Base-by-base conservation (phyloP, 2,113 vertebrate genomes). In the Gulo gulo region DNA sequence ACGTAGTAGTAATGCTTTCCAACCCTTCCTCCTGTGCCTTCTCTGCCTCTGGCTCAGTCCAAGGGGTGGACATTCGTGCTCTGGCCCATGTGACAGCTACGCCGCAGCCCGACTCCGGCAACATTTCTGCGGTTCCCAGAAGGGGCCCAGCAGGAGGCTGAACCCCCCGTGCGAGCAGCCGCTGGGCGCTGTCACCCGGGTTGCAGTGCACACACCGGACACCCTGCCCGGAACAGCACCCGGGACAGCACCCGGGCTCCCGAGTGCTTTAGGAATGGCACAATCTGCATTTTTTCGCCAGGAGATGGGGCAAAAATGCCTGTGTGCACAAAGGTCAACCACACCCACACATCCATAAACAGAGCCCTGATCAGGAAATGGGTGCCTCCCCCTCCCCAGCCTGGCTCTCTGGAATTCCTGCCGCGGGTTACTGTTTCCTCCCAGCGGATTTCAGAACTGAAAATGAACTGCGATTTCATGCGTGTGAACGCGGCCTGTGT, bases 401-500 rank as follows among this genome's bases (percentile, higher is more conserved):
- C 18, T 1, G 4, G 24, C 16, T 15, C 31, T 0, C 29, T 55
- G 91, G 69, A 11, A 78, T 84, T 80, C 81, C 88, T 88, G 76
- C 34, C 1, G 0, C 0, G 0, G 1, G 52, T 45, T 3, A 0
- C 39, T 0, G 18, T 24, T 92, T 96, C 96, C 92, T 97, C 88
- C 93, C 63, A 7, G 76, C 2, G 50, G n/a, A 20, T 6, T 29
- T 16, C 59, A 73, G 91, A 34, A 23, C 73, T 57, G 65, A 26
- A 11, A 29, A 31, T 1, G 36, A 59, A n/a, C 4, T 6, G 18
- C 6, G 59, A 18, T 0, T 14, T 50, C n/a, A 7, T 1, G 21
- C 0, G n/a, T 29, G 79, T 0, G 7, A 6, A 11, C 0, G 1
- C 3, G 4, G 21, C n/a, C 47, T 0, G 23, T 6, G 31, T n/a